These are phyloP conservation scores for Marcusenius ussheri DNA, from an alignment of 2,113 vertebrate species.

Conservation along the genomic window DNA sequence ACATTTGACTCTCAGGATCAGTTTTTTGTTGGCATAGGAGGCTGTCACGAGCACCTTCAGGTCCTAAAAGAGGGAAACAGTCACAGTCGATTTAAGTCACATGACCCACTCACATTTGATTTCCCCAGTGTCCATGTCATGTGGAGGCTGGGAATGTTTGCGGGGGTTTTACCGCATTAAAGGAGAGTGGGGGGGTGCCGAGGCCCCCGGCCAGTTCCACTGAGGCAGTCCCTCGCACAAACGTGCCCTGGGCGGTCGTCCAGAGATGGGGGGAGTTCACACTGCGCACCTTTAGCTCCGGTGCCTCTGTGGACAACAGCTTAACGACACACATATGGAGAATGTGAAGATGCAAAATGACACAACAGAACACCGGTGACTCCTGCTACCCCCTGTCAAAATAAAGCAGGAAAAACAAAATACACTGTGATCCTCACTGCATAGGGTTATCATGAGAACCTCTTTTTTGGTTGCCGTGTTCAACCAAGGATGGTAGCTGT, in stretches of 20 bases:
- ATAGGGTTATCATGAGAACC: neutral
- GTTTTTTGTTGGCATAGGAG: slow-evolving; percentile 66
- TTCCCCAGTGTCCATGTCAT: neutral
- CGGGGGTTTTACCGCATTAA: slow-evolving; percentile 62
- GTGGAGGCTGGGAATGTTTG: neutral
- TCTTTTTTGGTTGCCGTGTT: neutral
- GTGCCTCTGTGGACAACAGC: slow-evolving; percentile 42
- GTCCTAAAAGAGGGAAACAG: slow-evolving; percentile 35
- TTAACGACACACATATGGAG: slow-evolving; percentile 25
- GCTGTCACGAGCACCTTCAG: slow-evolving; percentile 45
- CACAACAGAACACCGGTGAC: neutral
- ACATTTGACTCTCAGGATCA: slow-evolving; percentile 46
- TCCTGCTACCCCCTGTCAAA: neutral
- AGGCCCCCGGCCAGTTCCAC: slow-evolving; percentile 44
- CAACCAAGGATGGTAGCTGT: neutral
- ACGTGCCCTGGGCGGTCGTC: slow-evolving; percentile 49
- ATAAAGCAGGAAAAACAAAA: neutral
- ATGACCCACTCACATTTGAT: slow-evolving; percentile 6
- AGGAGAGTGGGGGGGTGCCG: slow-evolving; percentile 42
- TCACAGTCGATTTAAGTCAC: neutral
- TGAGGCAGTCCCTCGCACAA: slow-evolving; percentile 42
- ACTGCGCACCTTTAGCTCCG: slow-evolving; percentile 61
- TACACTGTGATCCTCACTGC: neutral
- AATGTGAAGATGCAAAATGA: neutral
- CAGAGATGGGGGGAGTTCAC: slow-evolving; percentile 49